Evolutionary conservation across 2,888 invertebrate species (phyloP), one percentile per base, ranked within the genome.

Genomic region (Agrotis ipsilon): DNA sequence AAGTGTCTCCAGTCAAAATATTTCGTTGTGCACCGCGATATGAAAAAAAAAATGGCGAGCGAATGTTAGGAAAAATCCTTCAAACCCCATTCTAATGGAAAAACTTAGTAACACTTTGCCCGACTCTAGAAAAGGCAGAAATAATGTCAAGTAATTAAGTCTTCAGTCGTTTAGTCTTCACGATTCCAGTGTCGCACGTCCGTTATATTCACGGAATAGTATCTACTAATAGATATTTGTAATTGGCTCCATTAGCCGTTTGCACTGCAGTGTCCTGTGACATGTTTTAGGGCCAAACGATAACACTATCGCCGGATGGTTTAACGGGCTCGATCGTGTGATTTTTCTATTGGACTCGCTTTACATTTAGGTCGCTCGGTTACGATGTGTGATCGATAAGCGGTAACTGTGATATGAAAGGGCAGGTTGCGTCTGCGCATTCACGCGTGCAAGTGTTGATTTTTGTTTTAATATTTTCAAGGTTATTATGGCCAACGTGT

Each of bases 311-410:
- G 89, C 79, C 84, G 90, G 92, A 92, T 92, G 89, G 90, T 91
- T 92, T 93, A 92, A 89, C 91, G 86, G 87, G 84, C 84, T 84
- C 87, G 87, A 92, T 92, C 92, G 92, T 92, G 92, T 92, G 92
- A 93, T 93, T 94, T 94, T 94, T 93, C 73, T 91, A 92, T 92
- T 92, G 91, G 91, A 77, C 89, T 86, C 86, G 79, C 85, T 84
- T 80, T 76, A 82, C 86, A 93, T 92, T 88, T 93, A 90, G 93
- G 93, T 92, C 93, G 88, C 82, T 70, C 73, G 82, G 88, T 89
- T 89, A 90, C 87, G 86, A 88, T 86, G 85, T 86, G 74, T 65
- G 39, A 60, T 62, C 87, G 92, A 92, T 91, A 91, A 89, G 87
- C 68, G 59, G 71, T 65, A 69, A 77, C 77, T 82, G 65, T 83